These are phyloP conservation scores for Ptychoptera albimana DNA, from an alignment of 2,888 invertebrate species.

Conservation along the genomic window DNA sequence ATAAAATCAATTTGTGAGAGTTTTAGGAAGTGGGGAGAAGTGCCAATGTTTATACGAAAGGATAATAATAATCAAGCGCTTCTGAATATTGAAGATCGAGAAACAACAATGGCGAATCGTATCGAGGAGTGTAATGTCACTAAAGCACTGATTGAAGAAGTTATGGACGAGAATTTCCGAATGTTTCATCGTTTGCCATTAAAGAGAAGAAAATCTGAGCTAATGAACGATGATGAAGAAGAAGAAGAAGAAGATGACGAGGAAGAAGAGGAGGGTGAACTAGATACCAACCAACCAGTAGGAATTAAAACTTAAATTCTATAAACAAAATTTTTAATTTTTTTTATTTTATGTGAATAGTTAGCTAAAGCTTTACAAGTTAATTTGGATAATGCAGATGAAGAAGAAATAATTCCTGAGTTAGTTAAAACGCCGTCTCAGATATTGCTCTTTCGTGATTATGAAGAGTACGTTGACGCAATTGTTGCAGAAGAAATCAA, in stretches of 20 bases:
- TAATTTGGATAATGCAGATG: no score
- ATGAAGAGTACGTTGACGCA: slow-evolving; percentile 47
- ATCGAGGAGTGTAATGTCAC: slow-evolving; percentile 32
- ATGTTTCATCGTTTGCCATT: slow-evolving; percentile 49
- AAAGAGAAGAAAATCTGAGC: background rate
- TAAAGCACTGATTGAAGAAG: slow-evolving; percentile 37
- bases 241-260: no score
- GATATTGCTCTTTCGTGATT: slow-evolving; percentile 27
- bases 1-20: slow-evolving; percentile 37
- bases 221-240: background rate
- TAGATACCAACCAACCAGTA: no score
- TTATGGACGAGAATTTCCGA: slow-evolving; percentile 48
- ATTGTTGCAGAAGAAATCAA: slow-evolving; percentile 41
- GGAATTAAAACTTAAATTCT: no score
- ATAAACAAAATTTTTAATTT: no score
- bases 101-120: slow-evolving; percentile 15
- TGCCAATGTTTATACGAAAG: slow-evolving; percentile 60
- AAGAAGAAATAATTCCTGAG: no score
- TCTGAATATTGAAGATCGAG: slow-evolving; percentile 32
- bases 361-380: no score
- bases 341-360: no score
- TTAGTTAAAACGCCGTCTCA: no score
- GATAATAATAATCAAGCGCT: slow-evolving; percentile 40
- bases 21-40: slow-evolving; percentile 53
- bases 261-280: no score